These are phyloP conservation scores for Isoperla grammatica DNA, from an alignment of 2,888 invertebrate genomes.

Conservation along the genomic window DNA sequence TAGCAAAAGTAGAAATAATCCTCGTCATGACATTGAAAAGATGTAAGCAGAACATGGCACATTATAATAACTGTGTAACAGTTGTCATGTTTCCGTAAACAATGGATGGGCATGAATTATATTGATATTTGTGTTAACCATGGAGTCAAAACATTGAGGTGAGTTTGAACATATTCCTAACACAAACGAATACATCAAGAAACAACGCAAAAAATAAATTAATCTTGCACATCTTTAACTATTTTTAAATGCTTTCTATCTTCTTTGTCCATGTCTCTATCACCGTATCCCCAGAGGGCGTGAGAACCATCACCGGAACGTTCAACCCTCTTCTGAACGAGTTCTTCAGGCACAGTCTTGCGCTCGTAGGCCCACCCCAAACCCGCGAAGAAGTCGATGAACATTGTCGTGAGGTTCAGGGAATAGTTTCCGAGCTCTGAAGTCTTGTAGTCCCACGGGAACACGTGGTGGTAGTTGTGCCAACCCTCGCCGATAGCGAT, in stretches of 20 bases:
- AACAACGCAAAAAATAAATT: no score
- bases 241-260: slow-evolving; percentile 50
- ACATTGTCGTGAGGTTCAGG: slow-evolving; percentile 44
- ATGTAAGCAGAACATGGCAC: no score
- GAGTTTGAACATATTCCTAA: no score
- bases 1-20: no score
- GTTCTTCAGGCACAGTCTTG: slow-evolving; percentile 33
- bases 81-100: no score
- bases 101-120: no score
- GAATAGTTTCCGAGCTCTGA: slow-evolving; percentile 46
- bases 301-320: slow-evolving; percentile 24
- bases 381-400: slow-evolving; percentile 45
- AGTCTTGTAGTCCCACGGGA: slow-evolving; percentile 47
- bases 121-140: no score
- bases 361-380: slow-evolving; percentile 48
- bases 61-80: no score
- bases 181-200: no score
- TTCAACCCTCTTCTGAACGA: slow-evolving; percentile 24
- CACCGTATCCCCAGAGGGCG: slow-evolving; percentile 59
- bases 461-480: slow-evolving; percentile 80
- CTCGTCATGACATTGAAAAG: no score
- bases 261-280: slow-evolving; percentile 51
- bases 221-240: slow-evolving; percentile 44
- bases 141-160: no score
- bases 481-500: slow-evolving; percentile 75